phyloP scores from a whole-genome alignment of 2,113 vertebrate genomes.

The Greenwoodochromis staneri region DNA sequence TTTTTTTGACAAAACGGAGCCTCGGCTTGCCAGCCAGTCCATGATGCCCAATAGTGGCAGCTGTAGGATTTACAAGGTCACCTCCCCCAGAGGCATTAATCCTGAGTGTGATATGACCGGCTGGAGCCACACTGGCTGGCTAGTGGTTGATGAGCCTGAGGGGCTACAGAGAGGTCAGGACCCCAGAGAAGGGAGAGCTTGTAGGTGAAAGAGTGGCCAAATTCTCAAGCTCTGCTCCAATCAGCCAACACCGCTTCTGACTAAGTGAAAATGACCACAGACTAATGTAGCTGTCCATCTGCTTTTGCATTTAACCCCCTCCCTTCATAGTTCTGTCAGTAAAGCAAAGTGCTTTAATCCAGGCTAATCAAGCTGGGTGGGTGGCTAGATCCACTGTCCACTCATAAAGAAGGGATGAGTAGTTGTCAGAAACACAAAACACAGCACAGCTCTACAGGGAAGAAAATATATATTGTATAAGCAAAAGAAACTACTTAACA shows the following conservation, averaged over 20 bases:
- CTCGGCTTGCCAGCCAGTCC: slow-evolving; percentile 37
- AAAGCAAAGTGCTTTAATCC: slow-evolving; percentile 66
- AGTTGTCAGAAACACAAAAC: background rate
- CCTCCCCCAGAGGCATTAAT: slow-evolving; percentile 68
- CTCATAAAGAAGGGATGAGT: background rate
- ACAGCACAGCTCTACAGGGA: background rate
- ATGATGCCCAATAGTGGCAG: slow-evolving; percentile 49
- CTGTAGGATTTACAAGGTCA: slow-evolving; percentile 65
- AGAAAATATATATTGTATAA: background rate
- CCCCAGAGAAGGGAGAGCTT: slow-evolving; percentile 55
- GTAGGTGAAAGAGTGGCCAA: slow-evolving; percentile 40
- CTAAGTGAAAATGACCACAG: slow-evolving; percentile 14
- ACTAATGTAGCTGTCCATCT: slow-evolving; percentile 52
- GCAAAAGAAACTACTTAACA: background rate
- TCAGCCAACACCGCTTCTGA: slow-evolving; percentile 14
- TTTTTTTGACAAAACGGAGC: background rate
- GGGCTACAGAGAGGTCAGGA: slow-evolving; percentile 56
- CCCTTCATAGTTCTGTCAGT: slow-evolving; percentile 32
- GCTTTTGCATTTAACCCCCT: slow-evolving; percentile 4
- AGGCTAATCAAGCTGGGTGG: slow-evolving; percentile 20
- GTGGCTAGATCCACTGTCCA: slow-evolving; percentile 3
- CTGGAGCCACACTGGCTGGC: slow-evolving; percentile 69
- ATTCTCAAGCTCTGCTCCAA: slow-evolving; percentile 56
- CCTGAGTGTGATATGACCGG: slow-evolving; percentile 59
- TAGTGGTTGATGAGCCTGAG: slow-evolving; percentile 48